Conservation (phyloP, 2,113 vertebrate genomes). For the Hirundichthys speculiger region DNA sequence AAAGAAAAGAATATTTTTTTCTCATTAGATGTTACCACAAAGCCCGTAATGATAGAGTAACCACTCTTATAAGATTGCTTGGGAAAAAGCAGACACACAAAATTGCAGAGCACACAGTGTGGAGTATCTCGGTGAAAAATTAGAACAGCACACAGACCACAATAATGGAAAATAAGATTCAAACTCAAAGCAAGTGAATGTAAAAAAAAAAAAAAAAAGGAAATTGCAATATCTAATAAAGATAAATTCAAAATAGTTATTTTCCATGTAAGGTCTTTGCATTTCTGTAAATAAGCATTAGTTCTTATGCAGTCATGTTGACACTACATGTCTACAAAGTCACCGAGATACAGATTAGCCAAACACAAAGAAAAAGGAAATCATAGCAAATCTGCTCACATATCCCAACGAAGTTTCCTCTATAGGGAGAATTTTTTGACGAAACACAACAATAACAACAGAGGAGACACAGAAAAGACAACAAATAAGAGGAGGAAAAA, state of each 20-base stretch:
- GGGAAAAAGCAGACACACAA: conserved; percentile 34
- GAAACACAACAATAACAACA: conserved; percentile 72
- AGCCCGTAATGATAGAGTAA: conserved; percentile 29
- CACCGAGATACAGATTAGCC: conserved; percentile 62
- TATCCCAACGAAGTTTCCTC: conserved; percentile 99
- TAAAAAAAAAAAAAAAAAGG: background rate
- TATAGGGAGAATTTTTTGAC: conserved; percentile 79
- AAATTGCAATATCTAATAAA: background rate
- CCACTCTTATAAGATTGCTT: conserved; percentile 22
- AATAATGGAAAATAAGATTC: conserved; percentile 44
- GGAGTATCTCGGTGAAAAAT: conserved; percentile 49
- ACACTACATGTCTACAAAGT: conserved; percentile 31
- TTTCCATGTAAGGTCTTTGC: conserved; percentile 38
- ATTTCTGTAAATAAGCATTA: conserved; percentile 26
- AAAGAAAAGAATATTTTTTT: background rate
- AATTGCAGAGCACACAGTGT: conserved; percentile 41
- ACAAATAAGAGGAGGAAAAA: conserved; percentile 69
- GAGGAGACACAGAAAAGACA: conserved; percentile 64
- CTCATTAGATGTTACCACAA: conserved; percentile 20
- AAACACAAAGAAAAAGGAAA: conserved; percentile 72
- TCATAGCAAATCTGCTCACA: conserved; percentile 89
- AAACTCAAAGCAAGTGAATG: background rate
- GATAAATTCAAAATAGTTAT: conserved; percentile 21
- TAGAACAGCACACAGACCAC: conserved; percentile 48
- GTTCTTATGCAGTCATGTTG: conserved; percentile 37